phyloP scores from a whole-genome alignment of 2,888 invertebrate genomes.

The Frankliniella intonsa region DNA sequence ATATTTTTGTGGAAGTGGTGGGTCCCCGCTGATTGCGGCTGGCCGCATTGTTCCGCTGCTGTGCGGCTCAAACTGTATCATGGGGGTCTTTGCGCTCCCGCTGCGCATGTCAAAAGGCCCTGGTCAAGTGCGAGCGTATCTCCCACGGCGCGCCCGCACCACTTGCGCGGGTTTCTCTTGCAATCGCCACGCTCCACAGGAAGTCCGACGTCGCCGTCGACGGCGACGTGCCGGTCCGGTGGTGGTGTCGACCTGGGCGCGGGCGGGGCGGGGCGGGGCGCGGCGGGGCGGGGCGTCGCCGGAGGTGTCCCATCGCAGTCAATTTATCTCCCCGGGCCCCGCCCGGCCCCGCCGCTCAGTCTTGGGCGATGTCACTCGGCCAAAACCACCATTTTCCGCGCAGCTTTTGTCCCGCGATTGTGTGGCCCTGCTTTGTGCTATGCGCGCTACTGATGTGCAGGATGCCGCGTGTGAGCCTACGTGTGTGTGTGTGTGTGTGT shows the following conservation, averaged over 20 bases:
- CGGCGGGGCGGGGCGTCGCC: too few relatives aligned
- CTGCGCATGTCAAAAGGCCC: background rate
- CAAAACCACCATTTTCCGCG: constrained; percentile 7
- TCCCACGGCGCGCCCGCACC: too few relatives aligned
- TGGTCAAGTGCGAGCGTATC: background rate
- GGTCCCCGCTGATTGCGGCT: background rate
- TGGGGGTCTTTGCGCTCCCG: too few relatives aligned
- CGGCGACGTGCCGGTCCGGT: too few relatives aligned
- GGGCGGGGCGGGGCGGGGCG: too few relatives aligned
- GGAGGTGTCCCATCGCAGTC: background rate
- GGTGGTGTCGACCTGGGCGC: too few relatives aligned
- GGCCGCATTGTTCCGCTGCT: background rate
- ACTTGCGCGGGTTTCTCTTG: too few relatives aligned
- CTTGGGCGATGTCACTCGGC: background rate
- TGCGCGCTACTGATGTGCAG: background rate
- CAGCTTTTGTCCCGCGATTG: constrained; percentile 1
- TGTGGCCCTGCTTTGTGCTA: background rate
- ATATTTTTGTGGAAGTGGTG: too few relatives aligned
- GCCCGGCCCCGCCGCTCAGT: background rate
- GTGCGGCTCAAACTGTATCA: too few relatives aligned
- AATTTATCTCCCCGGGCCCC: background rate
- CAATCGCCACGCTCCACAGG: too few relatives aligned
- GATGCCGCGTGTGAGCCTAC: background rate
- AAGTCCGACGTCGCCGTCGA: too few relatives aligned
- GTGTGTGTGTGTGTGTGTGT: background rate